Evolutionary conservation across 2,113 vertebrate species (phyloP), one percentile per base, ranked within the genome.

Genomic region (Notiomystis cincta): DNA sequence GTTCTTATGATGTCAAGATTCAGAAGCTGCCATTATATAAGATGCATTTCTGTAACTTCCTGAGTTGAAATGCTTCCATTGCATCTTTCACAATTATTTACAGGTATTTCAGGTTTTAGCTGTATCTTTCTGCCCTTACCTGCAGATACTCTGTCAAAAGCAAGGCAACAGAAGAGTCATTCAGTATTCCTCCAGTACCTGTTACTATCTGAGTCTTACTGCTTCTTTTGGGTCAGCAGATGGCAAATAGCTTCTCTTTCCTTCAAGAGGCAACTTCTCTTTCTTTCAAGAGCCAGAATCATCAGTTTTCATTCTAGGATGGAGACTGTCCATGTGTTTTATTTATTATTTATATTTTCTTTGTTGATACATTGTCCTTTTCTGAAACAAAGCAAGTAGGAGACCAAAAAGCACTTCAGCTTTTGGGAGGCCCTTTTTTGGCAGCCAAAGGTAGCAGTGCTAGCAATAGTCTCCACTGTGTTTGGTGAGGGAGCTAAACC

Each of bases 81-180:
- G 71, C 53, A 56, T 75, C 83, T 87, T 96, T 87, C 73, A 82
- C 61, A 72, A 61, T 76, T 87, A 78, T 71, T 92, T 92, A 72
- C 83, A 89, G 40, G 53, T 93, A 82, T 92, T 82, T 93, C 73
- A 65, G 70, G 81, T 93, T 89, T 91, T 75, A 76, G 87, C 56
- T 81, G 6, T 54, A 50, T 44, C 64, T 47, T 65, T 92, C 60
- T 92, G 64, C 73, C 44, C 22, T 90, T 58, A 45, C 37, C 40
- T 96, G 18, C 82, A 92, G 31, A 76, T 76, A 18, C 48, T 89
- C 54, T 70, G 30, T 76, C 64, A 71, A 86, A 83, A 83, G 27
- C 42, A 88, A 80, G 48, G 51, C 72, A 78, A 38, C 54, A 82
- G 70, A 75, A 73, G 51, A 54, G 60, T 61, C 1, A 2, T 65